A percentile compares a stretch with the other conserved stretches of the same genome.
These are phyloP conservation scores for Tyria jacobaeae DNA, from an alignment of 2,888 invertebrate genomes.

Conservation along the genomic window DNA sequence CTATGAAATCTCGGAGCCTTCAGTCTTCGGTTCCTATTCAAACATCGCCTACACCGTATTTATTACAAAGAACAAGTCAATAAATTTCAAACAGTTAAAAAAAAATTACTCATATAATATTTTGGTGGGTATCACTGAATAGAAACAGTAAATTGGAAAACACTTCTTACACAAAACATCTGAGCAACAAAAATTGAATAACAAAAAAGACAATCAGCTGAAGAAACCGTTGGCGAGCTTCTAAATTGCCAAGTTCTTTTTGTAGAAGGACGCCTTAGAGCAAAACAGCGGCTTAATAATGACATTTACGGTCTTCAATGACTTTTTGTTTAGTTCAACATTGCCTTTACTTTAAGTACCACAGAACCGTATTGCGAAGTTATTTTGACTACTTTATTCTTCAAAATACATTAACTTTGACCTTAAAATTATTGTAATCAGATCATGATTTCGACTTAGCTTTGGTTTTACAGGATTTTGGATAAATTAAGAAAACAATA, in stretches of 20 bases:
- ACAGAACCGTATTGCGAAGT: conserved; percentile 17
- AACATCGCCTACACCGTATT: not conserved
- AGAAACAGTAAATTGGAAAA: not conserved
- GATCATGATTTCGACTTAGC: conserved; percentile 18
- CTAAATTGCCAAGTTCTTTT: conserved; percentile 43
- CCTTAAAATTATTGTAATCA: conserved; percentile 29
- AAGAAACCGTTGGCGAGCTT: conserved; percentile 32
- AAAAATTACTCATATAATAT: not conserved
- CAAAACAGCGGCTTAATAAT: conserved; percentile 44
- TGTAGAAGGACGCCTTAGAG: conserved; percentile 29
- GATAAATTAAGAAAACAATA: not conserved
- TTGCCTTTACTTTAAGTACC: conserved; percentile 43
- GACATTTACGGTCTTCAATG: conserved; percentile 44
- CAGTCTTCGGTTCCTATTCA: not conserved
- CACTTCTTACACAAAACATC: conserved; percentile 14
- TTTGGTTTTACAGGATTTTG: conserved; percentile 9
- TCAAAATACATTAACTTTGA: conserved; percentile 20
- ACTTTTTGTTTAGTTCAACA: conserved; percentile 38
- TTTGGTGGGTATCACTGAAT: not conserved
- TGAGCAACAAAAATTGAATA: conserved; percentile 26
- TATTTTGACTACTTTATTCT: conserved; percentile 32
- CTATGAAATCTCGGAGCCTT: not conserved
- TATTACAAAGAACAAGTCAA: not conserved
- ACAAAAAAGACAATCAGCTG: conserved; percentile 34
- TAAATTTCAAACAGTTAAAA: not conserved